Evolutionary conservation across 30 jellyfish, hydroid and myxozoan genomes (phyloP).

Genomic region (Clytia hemisphaerica): DNA sequence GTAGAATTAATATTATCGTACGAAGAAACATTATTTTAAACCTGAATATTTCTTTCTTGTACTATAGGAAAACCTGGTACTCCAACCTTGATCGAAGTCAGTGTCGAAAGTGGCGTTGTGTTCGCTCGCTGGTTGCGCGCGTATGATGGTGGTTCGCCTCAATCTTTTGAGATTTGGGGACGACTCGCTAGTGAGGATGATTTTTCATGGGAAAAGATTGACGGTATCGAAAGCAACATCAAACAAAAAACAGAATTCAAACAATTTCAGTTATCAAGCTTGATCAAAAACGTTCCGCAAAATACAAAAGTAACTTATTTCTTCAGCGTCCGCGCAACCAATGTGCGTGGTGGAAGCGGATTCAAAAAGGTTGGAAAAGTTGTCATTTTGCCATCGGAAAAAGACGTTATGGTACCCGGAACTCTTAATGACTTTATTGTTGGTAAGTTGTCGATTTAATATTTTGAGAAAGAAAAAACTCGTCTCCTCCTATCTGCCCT

Average conservation of each 20-base stretch:
- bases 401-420: not conserved
- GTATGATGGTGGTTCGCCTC: slow-evolving; percentile 58
- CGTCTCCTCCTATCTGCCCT: no score
- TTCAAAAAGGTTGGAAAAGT: slow-evolving; percentile 54
- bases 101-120: slow-evolving; percentile 18
- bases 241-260: no score
- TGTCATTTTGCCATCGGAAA: not conserved
- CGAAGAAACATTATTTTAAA: not conserved
- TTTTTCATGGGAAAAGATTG: slow-evolving; percentile 47
- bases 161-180: slow-evolving; percentile 74
- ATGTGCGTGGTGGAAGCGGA: slow-evolving; percentile 68
- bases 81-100: slow-evolving; percentile 53
- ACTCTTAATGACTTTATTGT: not conserved
- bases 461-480: no score
- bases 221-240: no score
- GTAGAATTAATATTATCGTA: not conserved
- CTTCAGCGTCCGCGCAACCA: slow-evolving; percentile 63
- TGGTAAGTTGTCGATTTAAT: no score
- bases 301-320: slow-evolving; percentile 33
- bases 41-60: not conserved
- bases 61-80: slow-evolving; percentile 73
- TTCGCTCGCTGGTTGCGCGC: slow-evolving; percentile 59
- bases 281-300: no score
- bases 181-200: slow-evolving; percentile 63
- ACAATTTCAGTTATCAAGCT: no score